These are phyloP conservation scores for Diceros bicornis DNA, from an alignment of 2,797 vertebrate species.

Conservation along the genomic window DNA sequence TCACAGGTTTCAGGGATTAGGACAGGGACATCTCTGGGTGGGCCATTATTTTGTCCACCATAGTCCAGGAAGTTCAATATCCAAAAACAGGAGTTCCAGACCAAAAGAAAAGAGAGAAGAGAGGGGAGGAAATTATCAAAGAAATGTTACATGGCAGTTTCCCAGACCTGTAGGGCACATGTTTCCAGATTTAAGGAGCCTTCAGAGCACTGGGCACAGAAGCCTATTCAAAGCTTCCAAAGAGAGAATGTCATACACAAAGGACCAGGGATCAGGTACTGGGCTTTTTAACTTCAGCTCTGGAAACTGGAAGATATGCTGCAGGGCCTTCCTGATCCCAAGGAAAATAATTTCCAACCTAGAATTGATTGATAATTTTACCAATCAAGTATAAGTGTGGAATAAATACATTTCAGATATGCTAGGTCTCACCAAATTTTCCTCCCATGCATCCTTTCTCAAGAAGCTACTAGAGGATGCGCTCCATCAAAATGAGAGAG, in stretches of 20 bases:
- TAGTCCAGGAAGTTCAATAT: neutral
- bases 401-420: neutral
- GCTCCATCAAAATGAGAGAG: neutral
- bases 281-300: neutral
- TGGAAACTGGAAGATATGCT: neutral
- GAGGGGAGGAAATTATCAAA: neutral
- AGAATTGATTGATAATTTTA: neutral
- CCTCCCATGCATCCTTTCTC: neutral
- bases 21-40: neutral
- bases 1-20: neutral
- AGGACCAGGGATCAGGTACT: neutral
- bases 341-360: neutral
- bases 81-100: neutral
- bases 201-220: neutral
- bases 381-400: neutral
- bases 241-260: neutral
- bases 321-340: neutral
- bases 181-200: neutral
- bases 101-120: neutral
- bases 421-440: neutral
- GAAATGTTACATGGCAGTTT: neutral
- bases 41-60: neutral
- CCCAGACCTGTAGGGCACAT: neutral
- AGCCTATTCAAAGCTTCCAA: neutral
- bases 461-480: neutral